Conservation (phyloP, 2,888 invertebrate species). For the Leptura quadrifasciata region DNA sequence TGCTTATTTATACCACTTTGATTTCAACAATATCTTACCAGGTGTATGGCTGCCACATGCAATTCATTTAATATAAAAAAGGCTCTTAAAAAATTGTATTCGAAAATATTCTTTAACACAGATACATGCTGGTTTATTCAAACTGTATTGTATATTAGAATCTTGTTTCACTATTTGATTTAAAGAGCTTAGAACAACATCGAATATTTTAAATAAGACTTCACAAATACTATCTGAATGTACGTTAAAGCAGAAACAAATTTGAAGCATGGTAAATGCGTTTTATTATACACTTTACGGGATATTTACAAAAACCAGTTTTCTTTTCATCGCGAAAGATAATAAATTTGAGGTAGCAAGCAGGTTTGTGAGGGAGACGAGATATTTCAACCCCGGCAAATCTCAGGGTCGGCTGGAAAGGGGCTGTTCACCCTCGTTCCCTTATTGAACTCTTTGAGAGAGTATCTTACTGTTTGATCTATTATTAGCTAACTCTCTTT, state of each 20-base stretch:
- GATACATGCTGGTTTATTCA: no score
- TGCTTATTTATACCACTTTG: no score
- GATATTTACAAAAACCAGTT: conserved; percentile 64
- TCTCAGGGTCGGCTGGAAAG: conserved; percentile 49
- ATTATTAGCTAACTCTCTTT: conserved; percentile 40
- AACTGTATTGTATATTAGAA: no score
- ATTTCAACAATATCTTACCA: no score
- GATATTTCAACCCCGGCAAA: conserved; percentile 47
- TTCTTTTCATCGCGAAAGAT: conserved; percentile 65
- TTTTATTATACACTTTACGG: conserved; percentile 62
- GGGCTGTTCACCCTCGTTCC: conserved; percentile 48
- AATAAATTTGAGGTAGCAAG: conserved; percentile 59
- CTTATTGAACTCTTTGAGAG: conserved; percentile 54
- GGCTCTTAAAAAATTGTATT: no score
- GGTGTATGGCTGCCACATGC: no score
- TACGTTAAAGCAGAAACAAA: conserved; percentile 25
- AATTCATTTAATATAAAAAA: no score
- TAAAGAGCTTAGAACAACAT: no score
- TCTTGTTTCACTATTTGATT: no score
- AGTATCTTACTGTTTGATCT: conserved; percentile 54
- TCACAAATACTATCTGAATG: background rate
- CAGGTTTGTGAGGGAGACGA: conserved; percentile 54
- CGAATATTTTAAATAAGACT: background rate
- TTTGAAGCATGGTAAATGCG: conserved; percentile 40
- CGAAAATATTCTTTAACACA: no score